Percentiles rank a stretch among this genome's conserved stretches.
Conservation (phyloP, 2,888 invertebrate species). For the Malthinus seriepunctatus region DNA sequence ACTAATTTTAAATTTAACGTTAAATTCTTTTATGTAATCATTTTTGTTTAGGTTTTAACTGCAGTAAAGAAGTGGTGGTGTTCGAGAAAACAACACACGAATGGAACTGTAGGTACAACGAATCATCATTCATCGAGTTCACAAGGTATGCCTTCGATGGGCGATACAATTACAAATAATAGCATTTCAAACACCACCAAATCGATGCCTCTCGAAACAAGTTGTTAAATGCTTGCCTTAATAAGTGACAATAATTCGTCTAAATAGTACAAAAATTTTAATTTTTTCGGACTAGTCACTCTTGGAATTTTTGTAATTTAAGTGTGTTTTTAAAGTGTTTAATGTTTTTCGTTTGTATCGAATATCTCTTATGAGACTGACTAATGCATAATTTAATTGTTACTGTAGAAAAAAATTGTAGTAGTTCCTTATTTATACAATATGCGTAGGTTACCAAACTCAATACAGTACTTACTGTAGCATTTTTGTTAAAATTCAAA, state of each 20-base stretch:
- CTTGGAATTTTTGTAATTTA: constrained; percentile 14
- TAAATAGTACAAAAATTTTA: constrained; percentile 11
- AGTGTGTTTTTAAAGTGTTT: constrained; percentile 1
- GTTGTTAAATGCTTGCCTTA: constrained; percentile 51
- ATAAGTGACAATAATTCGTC: constrained; percentile 10
- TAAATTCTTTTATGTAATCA: not conserved
- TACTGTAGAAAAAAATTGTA: constrained; percentile 4
- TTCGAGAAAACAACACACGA: constrained; percentile 39
- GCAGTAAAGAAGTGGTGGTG: constrained; percentile 70
- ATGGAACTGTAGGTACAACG: constrained; percentile 63
- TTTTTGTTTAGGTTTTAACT: constrained; percentile 60
- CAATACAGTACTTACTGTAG: constrained; percentile 7
- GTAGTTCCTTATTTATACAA: constrained; percentile 24
- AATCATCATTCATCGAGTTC: constrained; percentile 75
- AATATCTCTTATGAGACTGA: constrained; percentile 25
- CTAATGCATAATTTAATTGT: constrained; percentile 10
- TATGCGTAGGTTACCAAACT: constrained; percentile 17
- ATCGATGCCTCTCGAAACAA: constrained; percentile 58
- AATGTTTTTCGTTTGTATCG: too few relatives aligned
- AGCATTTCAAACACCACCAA: constrained; percentile 66
- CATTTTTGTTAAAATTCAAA: not conserved
- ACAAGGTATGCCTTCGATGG: constrained; percentile 81
- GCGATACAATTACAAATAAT: constrained; percentile 73
- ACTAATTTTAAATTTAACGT: constrained; percentile 36
- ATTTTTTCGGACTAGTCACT: constrained; percentile 4